Evolutionary conservation across 2,888 invertebrate species (phyloP).

Genomic region (Machimus atricapillus): DNA sequence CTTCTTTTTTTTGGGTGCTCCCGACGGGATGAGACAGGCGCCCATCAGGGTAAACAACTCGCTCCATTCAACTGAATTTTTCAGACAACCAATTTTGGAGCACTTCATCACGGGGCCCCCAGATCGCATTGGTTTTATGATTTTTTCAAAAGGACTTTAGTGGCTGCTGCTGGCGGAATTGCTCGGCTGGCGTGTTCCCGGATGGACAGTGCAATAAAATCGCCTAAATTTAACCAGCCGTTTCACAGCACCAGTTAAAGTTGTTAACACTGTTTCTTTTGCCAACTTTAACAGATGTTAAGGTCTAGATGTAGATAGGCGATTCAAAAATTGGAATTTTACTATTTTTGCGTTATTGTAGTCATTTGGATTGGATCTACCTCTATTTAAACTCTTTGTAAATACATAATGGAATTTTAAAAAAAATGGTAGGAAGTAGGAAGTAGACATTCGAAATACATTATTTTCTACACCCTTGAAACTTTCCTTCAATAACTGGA

Average conservation of each 20-base stretch:
- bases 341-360: no score
- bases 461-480: no score
- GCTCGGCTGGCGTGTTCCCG: neutral
- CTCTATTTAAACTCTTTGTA: no score
- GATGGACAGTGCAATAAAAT: neutral
- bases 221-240: neutral
- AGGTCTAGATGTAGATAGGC: neutral
- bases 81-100: slow-evolving; percentile 19
- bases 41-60: slow-evolving; percentile 3
- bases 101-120: neutral
- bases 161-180: neutral
- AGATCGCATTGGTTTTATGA: slow-evolving; percentile 26
- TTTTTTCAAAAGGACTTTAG: slow-evolving; percentile 2
- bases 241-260: neutral
- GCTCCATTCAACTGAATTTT: slow-evolving; percentile 12
- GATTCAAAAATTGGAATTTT: neutral
- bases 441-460: no score
- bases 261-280: neutral
- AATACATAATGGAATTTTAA: no score
- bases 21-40: neutral
- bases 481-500: no score
- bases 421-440: no score
- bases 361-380: no score
- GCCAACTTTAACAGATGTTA: neutral
- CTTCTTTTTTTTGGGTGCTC: neutral